Conservation (phyloP, 2,888 invertebrate genomes). For the Anoncus sp. region DNA sequence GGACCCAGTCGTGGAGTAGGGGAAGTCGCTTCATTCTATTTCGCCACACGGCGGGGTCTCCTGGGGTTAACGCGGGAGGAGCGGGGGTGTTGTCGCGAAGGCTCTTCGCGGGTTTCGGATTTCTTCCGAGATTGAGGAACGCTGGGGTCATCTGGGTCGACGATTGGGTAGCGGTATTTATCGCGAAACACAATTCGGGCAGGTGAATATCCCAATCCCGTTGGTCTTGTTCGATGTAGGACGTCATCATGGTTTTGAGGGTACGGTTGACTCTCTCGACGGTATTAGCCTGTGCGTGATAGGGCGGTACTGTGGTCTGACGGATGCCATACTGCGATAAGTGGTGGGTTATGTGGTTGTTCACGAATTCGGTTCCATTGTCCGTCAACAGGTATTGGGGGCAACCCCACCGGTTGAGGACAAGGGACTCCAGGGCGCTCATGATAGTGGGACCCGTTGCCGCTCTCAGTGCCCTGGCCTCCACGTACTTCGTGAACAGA, state of each 20-base stretch:
- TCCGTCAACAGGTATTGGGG: neutral
- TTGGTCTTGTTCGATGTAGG: neutral
- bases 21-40: slow-evolving; percentile 7
- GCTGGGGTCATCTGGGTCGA: slow-evolving; percentile 71
- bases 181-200: slow-evolving; percentile 15
- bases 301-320: too few relatives aligned
- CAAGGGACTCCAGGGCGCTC: too few relatives aligned
- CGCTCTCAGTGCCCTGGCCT: too few relatives aligned
- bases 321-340: neutral
- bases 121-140: slow-evolving; percentile 69
- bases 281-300: slow-evolving; percentile 25
- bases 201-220: slow-evolving; percentile 12
- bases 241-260: slow-evolving; percentile 7
- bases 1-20: slow-evolving; percentile 11
- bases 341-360: neutral
- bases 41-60: neutral
- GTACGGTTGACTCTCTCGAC: slow-evolving; percentile 30
- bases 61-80: neutral
- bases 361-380: neutral
- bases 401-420: slow-evolving; percentile 2
- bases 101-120: slow-evolving; percentile 47
- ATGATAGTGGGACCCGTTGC: neutral
- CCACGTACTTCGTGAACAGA: too few relatives aligned
- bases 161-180: slow-evolving; percentile 59
- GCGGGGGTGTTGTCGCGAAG: neutral